These are phyloP conservation scores for Chloroceryle inda DNA, from an alignment of 2,797 vertebrate genomes.

Conservation along the genomic window DNA sequence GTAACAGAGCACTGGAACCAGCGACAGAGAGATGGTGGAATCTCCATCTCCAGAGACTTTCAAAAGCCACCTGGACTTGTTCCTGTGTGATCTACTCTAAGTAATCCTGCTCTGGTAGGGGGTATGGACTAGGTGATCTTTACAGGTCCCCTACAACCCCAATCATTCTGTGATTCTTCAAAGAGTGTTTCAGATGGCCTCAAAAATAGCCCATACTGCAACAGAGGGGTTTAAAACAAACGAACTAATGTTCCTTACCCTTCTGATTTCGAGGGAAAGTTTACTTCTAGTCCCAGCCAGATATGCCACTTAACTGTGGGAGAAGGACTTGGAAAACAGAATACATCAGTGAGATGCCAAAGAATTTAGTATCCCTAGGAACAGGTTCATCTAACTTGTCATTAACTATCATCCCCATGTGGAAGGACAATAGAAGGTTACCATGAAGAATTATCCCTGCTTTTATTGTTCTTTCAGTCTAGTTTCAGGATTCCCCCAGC, in stretches of 20 bases:
- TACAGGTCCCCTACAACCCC: too few relatives aligned
- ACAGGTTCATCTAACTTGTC: neutral
- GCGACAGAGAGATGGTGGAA: too few relatives aligned
- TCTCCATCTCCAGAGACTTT: too few relatives aligned
- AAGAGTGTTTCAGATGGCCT: neutral
- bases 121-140: too few relatives aligned
- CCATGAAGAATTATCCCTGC: neutral
- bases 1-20: too few relatives aligned
- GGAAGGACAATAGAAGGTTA: neutral
- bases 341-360: neutral
- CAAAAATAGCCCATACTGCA: neutral
- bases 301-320: neutral
- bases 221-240: accelerated
- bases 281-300: neutral
- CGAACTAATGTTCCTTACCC: neutral
- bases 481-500: neutral
- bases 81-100: too few relatives aligned
- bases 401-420: neutral
- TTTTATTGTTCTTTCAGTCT: neutral
- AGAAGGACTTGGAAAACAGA: neutral
- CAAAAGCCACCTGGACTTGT: too few relatives aligned
- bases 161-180: neutral
- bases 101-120: too few relatives aligned
- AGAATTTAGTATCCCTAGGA: neutral
- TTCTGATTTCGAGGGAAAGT: neutral